phyloP scores from a whole-genome alignment of 2,797 vertebrate genomes.

The Ceryle rudis region DNA sequence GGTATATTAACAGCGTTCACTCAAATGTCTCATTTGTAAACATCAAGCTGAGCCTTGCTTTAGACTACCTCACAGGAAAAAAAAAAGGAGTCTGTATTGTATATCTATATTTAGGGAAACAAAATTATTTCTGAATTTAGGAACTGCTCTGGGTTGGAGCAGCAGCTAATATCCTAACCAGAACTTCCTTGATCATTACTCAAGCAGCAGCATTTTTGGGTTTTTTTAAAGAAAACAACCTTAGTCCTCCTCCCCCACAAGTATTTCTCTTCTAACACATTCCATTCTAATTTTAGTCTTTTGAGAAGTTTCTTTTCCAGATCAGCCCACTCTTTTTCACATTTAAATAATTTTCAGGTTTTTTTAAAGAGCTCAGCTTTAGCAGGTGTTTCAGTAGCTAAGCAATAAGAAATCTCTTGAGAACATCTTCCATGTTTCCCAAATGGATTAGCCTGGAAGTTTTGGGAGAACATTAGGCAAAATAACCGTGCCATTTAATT shows the following conservation, averaged over 20 bases:
- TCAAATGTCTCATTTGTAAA: slow-evolving; percentile 13
- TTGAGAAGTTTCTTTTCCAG: slow-evolving; percentile 72
- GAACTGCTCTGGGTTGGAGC: slow-evolving; percentile 11
- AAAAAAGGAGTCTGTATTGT: not conserved
- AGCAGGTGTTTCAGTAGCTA: slow-evolving; percentile 72
- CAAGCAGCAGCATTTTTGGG: slow-evolving; percentile 37
- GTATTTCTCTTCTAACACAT: slow-evolving; percentile 68
- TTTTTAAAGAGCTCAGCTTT: slow-evolving; percentile 63
- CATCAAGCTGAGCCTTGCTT: not conserved
- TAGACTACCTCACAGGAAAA: not conserved
- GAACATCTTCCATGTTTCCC: slow-evolving; percentile 61
- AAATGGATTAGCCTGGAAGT: slow-evolving; percentile 41
- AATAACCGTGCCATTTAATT: slow-evolving; percentile 10
- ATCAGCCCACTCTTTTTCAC: slow-evolving; percentile 75
- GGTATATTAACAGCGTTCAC: not conserved
- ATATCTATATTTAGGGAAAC: slow-evolving; percentile 42
- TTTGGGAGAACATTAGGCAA: slow-evolving; percentile 24
- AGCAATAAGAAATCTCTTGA: slow-evolving; percentile 63
- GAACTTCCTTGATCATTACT: slow-evolving; percentile 51
- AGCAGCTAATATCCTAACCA: slow-evolving; percentile 40
- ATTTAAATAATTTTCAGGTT: slow-evolving; percentile 72
- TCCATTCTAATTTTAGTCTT: slow-evolving; percentile 72
- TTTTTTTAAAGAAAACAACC: not conserved
- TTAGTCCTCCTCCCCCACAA: slow-evolving; percentile 54
- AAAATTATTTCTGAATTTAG: slow-evolving; percentile 36